Base-by-base conservation (phyloP, 2,888 invertebrate genomes). In the Cataglyphis cursor region DNA sequence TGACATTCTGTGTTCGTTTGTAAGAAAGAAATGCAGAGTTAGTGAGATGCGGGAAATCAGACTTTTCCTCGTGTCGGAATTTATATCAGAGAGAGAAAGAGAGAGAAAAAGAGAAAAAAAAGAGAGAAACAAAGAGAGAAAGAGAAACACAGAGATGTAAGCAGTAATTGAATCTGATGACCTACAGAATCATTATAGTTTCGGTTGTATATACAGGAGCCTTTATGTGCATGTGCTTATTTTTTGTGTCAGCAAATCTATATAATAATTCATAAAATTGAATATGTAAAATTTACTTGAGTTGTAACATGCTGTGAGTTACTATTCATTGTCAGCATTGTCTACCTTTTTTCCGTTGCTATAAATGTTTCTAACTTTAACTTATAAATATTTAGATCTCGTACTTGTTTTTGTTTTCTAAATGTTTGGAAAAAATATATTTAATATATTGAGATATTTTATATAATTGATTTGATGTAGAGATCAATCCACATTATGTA, bases 1-100 rank as follows among this genome's bases (percentile, higher is more conserved):
- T 96, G 96, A 96, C 96, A 85, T 96, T 95, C 87, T 95, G 95
- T 93, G 95, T 94, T 95, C 93, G 89, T 89, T 65, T 80, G 87
- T 74, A 85, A 81, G 66, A 24, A 80, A 65, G 80, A 75, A 86
- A 85, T 48, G 85, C 80, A 81, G 86, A 62, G 85, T 89, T 82
- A 83, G 76, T 76, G 90, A 80, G 51, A 51, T 15, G 51, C 59
- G 59, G 78, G 59, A 80, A 80, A 80, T 80, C 78, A 44, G 59
- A 35, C 35, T 80, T 70, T 61, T 44, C 15, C 35, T 24, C n/a
- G 68, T 12, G 44, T 44, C 15, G 59, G 72, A 78, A 80, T 80
- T 80, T 72, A 80, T 72, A 72, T 68, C 21, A 31, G 18, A 48
- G 10, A 21, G 41, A 76, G 51, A 65, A 12, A 57, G 0, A 44